Evolutionary conservation across 2,113 vertebrate genomes (phyloP), one percentile per base, ranked within the genome.

Genomic region (Aegotheles bennettii): DNA sequence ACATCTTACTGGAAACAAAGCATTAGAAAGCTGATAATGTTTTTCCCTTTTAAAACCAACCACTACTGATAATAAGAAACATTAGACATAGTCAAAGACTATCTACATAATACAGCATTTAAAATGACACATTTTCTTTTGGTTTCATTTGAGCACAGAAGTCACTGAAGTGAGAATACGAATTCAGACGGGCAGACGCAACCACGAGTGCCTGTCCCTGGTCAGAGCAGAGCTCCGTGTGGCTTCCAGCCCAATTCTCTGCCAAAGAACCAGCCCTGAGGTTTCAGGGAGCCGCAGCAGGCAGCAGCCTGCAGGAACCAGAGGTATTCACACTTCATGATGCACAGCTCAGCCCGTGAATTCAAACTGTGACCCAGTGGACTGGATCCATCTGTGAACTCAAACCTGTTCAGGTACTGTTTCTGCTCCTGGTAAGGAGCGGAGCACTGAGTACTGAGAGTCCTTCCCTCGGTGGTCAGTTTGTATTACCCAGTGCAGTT

Each of bases 221-320:
- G 13, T 36, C 19, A 40, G 56, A 51, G 48, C 15, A 1, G 0
- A 4, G 15, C 25, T 60, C 65, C 43, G 36, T 0, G 0, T 16
- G 67, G n/a, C 51, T 94, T 87, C 63, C 63, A 91, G 64, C 20
- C 36, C 64, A 63, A 8, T 40, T 71, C 47, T 54, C 43, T 47
- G 25, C 33, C n/a, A 84, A 25, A 67, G 59, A 76, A 57, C 35
- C 7, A 84, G 59, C 40, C 70, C 71, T 33, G 36, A 87, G 76
- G 54, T 50, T 60, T 35, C 53, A 28, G 23, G 40, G 48, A 82
- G 43, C 0, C 36, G 64, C 67, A 80, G 45, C 45, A 75, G 63
- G 36, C 25, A 40, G 45, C 47, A 48, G 47, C 1, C 28, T 48
- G 54, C 61, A 87, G 76, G 53, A 68, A 61, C 59, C 6, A 3